Conservation (phyloP, 2,888 invertebrate genomes). For the Calephelis perditalis region DNA sequence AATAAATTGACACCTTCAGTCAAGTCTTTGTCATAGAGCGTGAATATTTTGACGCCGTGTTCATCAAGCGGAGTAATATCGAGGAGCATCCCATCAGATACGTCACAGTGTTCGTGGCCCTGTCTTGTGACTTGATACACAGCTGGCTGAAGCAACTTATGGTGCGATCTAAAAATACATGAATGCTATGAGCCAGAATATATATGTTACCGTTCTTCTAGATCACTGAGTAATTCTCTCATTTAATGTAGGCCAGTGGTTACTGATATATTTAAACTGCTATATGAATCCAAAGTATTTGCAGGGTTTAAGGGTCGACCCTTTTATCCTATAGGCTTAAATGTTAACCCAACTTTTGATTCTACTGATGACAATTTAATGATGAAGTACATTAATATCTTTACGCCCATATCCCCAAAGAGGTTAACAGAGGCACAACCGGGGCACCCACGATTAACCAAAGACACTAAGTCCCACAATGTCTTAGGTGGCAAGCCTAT, state of each 20-base stretch:
- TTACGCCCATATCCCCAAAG: no score
- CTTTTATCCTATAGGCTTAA: no score
- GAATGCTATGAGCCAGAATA: conserved; percentile 16
- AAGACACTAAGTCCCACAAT: no score
- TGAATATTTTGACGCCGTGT: conserved; percentile 81
- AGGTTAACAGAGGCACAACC: no score
- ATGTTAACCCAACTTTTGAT: no score
- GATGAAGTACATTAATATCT: no score
- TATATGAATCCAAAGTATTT: no score
- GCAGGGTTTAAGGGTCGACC: no score
- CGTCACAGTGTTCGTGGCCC: conserved; percentile 84
- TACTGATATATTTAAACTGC: conserved; percentile 1
- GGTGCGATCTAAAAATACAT: conserved; percentile 64
- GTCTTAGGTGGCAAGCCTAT: no score
- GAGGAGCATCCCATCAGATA: conserved; percentile 82
- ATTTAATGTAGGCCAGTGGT: conserved; percentile 19
- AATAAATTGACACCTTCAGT: conserved; percentile 85
- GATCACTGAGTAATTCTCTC: conserved; percentile 25
- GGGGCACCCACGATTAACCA: no score
- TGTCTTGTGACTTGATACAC: conserved; percentile 85
- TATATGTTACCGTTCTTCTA: conserved; percentile 15
- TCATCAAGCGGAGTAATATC: conserved; percentile 84
- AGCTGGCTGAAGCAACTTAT: conserved; percentile 74
- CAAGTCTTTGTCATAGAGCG: conserved; percentile 85
- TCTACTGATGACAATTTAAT: no score